phyloP scores from a whole-genome alignment of 2,888 invertebrate genomes.

The Kuschelorhynchus macadamiae region DNA sequence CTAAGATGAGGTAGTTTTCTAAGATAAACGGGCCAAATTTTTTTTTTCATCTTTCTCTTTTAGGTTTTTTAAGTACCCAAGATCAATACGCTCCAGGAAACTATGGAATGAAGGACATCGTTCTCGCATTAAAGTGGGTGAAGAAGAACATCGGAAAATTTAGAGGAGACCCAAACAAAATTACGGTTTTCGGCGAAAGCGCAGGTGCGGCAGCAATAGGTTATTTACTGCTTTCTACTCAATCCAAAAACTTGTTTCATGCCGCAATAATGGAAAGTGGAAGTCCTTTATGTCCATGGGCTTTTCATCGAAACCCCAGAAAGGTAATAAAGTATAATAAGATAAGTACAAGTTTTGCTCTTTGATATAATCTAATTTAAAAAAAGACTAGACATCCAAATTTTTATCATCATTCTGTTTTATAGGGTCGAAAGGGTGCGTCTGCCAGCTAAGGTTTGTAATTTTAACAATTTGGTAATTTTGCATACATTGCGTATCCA shows the following conservation, averaged over 20 bases:
- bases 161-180: slow-evolving; percentile 37
- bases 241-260: slow-evolving; percentile 31
- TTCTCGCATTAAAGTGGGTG: slow-evolving; percentile 45
- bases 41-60: neutral
- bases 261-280: slow-evolving; percentile 44
- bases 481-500: too few species aligned
- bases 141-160: slow-evolving; percentile 38
- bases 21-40: too few species aligned
- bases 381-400: too few species aligned
- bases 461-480: too few species aligned
- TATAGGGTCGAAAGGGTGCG: too few species aligned
- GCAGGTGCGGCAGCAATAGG: slow-evolving; percentile 44
- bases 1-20: too few species aligned
- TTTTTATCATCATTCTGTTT: too few species aligned
- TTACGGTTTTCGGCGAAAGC: slow-evolving; percentile 46
- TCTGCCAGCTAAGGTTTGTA: too few species aligned
- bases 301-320: slow-evolving; percentile 35
- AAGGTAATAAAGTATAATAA: too few species aligned
- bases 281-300: slow-evolving; percentile 42
- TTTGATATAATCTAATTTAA: too few species aligned
- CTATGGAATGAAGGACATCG: slow-evolving; percentile 45
- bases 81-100: slow-evolving; percentile 40
- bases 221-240: slow-evolving; percentile 29
- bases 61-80: slow-evolving; percentile 44
- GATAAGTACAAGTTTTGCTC: too few species aligned